These are phyloP conservation scores for Entelurus aequoreus DNA, from an alignment of 2,113 vertebrate genomes.

Conservation along the genomic window DNA sequence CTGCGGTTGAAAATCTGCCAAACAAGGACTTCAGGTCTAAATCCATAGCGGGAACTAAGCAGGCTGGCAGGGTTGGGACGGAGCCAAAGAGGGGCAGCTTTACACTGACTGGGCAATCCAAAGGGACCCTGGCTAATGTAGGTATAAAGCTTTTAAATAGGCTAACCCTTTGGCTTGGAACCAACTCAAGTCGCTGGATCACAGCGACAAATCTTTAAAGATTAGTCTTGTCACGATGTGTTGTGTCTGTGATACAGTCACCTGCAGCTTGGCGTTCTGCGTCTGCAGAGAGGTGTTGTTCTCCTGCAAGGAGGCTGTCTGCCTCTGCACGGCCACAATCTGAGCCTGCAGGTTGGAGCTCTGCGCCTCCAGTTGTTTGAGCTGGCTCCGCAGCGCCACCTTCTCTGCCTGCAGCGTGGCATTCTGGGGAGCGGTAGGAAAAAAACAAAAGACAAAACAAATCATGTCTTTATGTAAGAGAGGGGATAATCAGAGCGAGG, in stretches of 20 bases:
- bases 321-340: conserved; percentile 90
- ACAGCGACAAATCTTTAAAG: too few species aligned
- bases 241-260: conserved; percentile 35
- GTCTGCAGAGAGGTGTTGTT: conserved; percentile 94
- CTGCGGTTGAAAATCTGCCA: conserved; percentile 40
- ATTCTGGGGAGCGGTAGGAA: conserved; percentile 71
- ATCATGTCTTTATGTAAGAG: not conserved
- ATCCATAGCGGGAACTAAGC: conserved; percentile 33
- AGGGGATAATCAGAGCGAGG: too few species aligned
- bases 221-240: too few species aligned
- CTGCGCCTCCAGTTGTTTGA: conserved; percentile 93
- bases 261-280: conserved; percentile 97
- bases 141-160: not conserved
- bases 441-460: not conserved
- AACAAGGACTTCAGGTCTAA: conserved; percentile 39
- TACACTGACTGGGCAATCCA: not conserved
- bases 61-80: conserved; percentile 11
- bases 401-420: conserved; percentile 97
- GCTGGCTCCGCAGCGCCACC: conserved; percentile 88
- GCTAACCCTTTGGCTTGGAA: not conserved
- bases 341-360: conserved; percentile 94
- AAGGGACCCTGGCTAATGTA: not conserved
- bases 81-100: not conserved
- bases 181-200: not conserved
- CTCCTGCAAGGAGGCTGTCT: conserved; percentile 89